Evolutionary conservation across 1,140 invertebrate genomes (phyloP), one percentile per base, ranked within the genome.

Genomic region (Drosophila melanogaster): DNA sequence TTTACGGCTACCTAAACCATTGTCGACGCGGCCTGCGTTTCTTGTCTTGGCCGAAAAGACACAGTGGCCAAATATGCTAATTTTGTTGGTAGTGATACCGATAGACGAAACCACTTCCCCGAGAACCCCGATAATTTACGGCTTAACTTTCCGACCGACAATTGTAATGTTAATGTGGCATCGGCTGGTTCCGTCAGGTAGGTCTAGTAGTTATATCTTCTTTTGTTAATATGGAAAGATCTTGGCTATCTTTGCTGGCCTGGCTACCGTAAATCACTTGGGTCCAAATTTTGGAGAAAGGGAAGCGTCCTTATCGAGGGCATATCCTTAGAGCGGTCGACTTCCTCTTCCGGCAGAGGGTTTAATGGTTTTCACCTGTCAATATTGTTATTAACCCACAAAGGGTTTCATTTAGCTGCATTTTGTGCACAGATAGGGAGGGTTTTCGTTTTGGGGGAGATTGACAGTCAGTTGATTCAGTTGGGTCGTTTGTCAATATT

Each of bases 31-130:
- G 22, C 22, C 17, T 37, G 8, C 19, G 69, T 64, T 70, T 61
- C 55, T 73, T 24, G 38, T 55, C 43, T 44, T 33, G 41, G 43
- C 44, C 50, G 49, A 58, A 33, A 44, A 65, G 66, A 37, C 26
- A 77, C 71, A 77, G 70, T 86, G 83, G 66, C 79, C 67, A 79
- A 83, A 83, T 89, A 87, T 87, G 83, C 83, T 87, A 87, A 87
- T 87, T 77, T 43, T 73, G 76, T 73, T 79, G 81, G 75, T 71
- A 8, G 26, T 30, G 26, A 30, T 30, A 81, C 43, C 43, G 58
- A 66, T 60, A 65, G 46, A 14, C 44, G 43, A 54, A 50, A 44
- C 41, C 43, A 47, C 69, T 47, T 69, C 61, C 70, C 51, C 43
- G 46, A 12, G 46, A 50, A n/a, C 59, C 50, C 49, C 40, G 54